Evolutionary conservation across 2,113 vertebrate genomes (phyloP).

Genomic region (Bettongia penicillata): DNA sequence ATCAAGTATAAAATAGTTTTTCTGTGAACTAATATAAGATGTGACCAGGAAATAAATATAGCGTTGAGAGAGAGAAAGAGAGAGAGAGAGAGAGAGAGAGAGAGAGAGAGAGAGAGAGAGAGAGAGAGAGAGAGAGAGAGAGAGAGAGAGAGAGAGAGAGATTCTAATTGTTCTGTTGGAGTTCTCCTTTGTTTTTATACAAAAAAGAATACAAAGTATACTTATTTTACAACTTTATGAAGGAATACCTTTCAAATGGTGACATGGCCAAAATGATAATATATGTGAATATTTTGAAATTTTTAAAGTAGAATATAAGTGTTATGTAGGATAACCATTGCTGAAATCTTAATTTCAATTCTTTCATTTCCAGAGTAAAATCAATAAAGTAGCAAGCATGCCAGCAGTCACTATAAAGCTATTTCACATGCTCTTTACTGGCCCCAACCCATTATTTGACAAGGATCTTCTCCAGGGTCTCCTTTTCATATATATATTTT

Average conservation of each 20-base stretch:
- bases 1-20: neutral
- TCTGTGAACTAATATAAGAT: neutral
- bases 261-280: neutral
- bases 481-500: neutral
- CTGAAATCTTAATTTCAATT: neutral
- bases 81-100: too few species aligned
- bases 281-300: neutral
- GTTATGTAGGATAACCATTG: neutral
- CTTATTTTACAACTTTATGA: neutral
- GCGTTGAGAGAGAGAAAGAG: too few species aligned
- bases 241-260: neutral
- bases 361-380: neutral
- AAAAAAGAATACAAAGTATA: neutral
- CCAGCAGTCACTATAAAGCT: neutral
- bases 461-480: neutral
- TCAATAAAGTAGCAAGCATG: neutral
- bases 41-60: neutral
- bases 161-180: neutral
- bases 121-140: too few species aligned
- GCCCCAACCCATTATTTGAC: neutral
- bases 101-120: too few species aligned
- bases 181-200: neutral
- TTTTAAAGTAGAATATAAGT: neutral
- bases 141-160: too few species aligned
- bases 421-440: neutral